Evolutionary conservation across 2,888 invertebrate genomes (phyloP).

Genomic region (Pocota personata): DNA sequence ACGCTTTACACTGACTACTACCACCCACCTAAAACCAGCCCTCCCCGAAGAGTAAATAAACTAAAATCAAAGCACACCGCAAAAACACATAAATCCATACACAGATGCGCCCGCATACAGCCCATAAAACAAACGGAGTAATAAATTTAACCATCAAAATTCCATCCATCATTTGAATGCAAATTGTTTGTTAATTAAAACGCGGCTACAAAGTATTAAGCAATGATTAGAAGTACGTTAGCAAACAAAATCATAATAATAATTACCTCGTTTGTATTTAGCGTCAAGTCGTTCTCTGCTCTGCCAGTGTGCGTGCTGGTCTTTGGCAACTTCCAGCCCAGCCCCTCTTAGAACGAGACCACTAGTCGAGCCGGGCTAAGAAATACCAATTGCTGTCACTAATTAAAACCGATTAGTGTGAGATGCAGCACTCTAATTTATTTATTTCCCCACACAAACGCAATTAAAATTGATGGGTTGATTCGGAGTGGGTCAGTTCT

Average conservation of each 20-base stretch:
- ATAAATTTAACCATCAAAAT: constrained; percentile 52
- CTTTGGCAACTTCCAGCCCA: background rate
- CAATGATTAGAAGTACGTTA: constrained; percentile 11
- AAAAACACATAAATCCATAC: background rate
- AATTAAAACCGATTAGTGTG: constrained; percentile 58
- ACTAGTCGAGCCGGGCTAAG: background rate
- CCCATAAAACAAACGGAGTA: constrained; percentile 16
- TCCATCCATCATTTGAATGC: constrained; percentile 51
- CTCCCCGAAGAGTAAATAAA: background rate
- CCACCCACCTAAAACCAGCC: background rate
- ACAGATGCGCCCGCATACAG: constrained; percentile 1
- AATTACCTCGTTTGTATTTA: background rate
- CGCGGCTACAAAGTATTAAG: constrained; percentile 30
- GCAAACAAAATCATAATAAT: constrained; percentile 10
- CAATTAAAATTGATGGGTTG: constrained; percentile 46
- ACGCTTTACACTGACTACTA: too few relatives aligned
- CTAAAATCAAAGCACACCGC: background rate
- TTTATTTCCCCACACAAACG: constrained; percentile 6
- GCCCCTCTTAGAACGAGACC: background rate
- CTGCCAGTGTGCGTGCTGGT: background rate
- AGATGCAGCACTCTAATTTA: constrained; percentile 57
- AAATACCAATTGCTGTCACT: constrained; percentile 12
- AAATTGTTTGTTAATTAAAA: constrained; percentile 67
- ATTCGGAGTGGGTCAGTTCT: background rate
- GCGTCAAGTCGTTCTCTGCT: background rate